Percentiles rank a stretch among this genome's conserved stretches.
phyloP scores from a whole-genome alignment of 64 coral and sea anemone species.

The Montipora foliosa region DNA sequence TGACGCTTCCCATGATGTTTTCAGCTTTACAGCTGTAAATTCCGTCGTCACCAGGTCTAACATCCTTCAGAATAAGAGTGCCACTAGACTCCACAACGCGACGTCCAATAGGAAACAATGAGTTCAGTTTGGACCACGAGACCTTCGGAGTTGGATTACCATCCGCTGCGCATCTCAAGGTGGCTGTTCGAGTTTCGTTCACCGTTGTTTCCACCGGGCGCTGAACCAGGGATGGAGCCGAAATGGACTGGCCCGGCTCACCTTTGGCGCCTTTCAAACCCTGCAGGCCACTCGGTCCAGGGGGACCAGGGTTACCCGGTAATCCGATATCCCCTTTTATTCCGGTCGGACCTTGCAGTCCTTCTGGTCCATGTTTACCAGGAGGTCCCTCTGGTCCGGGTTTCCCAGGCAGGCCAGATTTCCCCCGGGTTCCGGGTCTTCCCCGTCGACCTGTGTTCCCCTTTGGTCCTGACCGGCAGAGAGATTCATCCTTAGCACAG shows the following conservation, averaged over 20 bases:
- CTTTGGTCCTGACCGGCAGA: slow-evolving; percentile 65
- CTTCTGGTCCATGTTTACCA: slow-evolving; percentile 62
- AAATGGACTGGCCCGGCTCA: slow-evolving; percentile 58
- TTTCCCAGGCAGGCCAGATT: slow-evolving; percentile 15
- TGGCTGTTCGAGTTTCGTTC: slow-evolving; percentile 54
- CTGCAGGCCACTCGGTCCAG: slow-evolving; percentile 43
- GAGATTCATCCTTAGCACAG: slow-evolving; percentile 56
- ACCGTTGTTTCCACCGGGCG: slow-evolving; percentile 32
- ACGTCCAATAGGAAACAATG: slow-evolving; percentile 4
- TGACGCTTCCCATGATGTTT: slow-evolving; percentile 38
- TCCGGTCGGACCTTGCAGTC: slow-evolving; percentile 26
- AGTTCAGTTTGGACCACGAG: slow-evolving; percentile 60
- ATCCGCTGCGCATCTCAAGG: slow-evolving; percentile 59
- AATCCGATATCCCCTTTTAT: slow-evolving; percentile 43
- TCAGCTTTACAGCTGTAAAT: slow-evolving; percentile 61
- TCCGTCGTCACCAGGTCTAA: slow-evolving; percentile 44
- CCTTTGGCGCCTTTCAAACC: slow-evolving; percentile 54
- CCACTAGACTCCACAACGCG: slow-evolving; percentile 27
- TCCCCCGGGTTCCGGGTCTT: slow-evolving; percentile 47
- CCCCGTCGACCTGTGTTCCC: slow-evolving; percentile 59
- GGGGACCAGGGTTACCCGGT: slow-evolving; percentile 47
- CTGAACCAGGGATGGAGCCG: slow-evolving; percentile 39
- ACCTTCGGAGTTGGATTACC: slow-evolving; percentile 57
- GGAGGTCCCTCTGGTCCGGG: slow-evolving; percentile 42
- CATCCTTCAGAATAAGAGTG: slow-evolving; percentile 18